A percentile compares a stretch with the other conserved stretches of the same genome.
These are phyloP conservation scores for Lordiphosa andalusiaca DNA, from an alignment of 2,888 invertebrate species.

Conservation along the genomic window DNA sequence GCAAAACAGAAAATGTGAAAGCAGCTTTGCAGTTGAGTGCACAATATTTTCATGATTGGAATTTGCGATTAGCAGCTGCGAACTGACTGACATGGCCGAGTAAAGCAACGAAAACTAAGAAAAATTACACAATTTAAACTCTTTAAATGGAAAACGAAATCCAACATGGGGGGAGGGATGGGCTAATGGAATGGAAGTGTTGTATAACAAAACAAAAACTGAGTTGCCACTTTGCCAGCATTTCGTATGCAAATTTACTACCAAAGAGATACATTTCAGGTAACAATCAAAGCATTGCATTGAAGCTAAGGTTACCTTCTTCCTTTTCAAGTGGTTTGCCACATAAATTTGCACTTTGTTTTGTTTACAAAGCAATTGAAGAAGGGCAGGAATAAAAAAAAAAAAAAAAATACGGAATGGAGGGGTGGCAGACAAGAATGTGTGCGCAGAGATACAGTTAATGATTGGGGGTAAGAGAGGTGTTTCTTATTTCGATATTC, in stretches of 20 bases:
- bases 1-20: conserved; percentile 7
- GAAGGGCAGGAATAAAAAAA: background rate
- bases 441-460: no score
- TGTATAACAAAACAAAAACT: conserved; percentile 19
- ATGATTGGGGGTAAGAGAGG: no score
- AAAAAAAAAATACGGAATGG: conserved; percentile 3
- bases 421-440: conserved; percentile 1
- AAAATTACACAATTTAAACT: conserved; percentile 1
- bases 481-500: no score
- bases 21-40: conserved; percentile 3
- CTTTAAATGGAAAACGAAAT: conserved; percentile 13
- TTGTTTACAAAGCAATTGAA: conserved; percentile 53
- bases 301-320: conserved; percentile 23
- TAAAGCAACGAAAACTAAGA: background rate
- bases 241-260: conserved; percentile 50
- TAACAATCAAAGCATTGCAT: conserved; percentile 57
- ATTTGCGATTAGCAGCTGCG: conserved; percentile 21
- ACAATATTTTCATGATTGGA: conserved; percentile 23
- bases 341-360: conserved; percentile 59
- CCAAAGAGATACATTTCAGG: conserved; percentile 48
- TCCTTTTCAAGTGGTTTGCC: conserved; percentile 47
- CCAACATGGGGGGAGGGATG: conserved; percentile 10
- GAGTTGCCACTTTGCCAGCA: conserved; percentile 54
- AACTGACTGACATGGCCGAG: background rate
- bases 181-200: conserved; percentile 44